phyloP scores from a whole-genome alignment of 2,113 vertebrate genomes.

The Ictalurus punctatus region DNA sequence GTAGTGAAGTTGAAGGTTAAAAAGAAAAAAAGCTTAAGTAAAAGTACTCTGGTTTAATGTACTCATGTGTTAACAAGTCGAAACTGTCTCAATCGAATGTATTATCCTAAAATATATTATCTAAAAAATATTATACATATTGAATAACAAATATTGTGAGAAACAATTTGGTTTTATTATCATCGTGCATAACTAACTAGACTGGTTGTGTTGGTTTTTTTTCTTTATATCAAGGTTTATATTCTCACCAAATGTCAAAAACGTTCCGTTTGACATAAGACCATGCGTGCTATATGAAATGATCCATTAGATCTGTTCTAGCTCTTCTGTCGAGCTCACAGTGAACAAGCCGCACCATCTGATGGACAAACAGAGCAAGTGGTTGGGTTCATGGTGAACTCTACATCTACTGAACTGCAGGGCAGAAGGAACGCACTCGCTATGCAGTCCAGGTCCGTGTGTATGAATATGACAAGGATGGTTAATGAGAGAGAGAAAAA shows the following conservation, averaged over 20 bases:
- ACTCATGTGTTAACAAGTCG: neutral
- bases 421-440: neutral
- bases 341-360: slow-evolving; percentile 17
- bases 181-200: neutral
- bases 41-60: no score
- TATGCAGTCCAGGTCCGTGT: neutral
- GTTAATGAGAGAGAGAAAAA: neutral
- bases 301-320: neutral
- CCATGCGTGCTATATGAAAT: neutral
- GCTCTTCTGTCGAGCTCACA: neutral
- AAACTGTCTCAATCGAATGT: neutral
- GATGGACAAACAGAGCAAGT: slow-evolving; percentile 25
- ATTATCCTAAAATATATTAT: neutral
- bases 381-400: neutral
- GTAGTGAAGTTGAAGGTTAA: no score
- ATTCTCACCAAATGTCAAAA: neutral
- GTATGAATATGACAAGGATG: neutral
- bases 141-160: neutral
- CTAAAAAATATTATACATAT: neutral
- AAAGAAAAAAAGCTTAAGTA: no score
- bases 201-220: neutral
- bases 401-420: neutral
- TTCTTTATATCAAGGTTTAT: neutral
- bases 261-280: neutral
- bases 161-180: neutral